Conservation (phyloP, 2,888 invertebrate species). For the Isotomurus palustris region DNA sequence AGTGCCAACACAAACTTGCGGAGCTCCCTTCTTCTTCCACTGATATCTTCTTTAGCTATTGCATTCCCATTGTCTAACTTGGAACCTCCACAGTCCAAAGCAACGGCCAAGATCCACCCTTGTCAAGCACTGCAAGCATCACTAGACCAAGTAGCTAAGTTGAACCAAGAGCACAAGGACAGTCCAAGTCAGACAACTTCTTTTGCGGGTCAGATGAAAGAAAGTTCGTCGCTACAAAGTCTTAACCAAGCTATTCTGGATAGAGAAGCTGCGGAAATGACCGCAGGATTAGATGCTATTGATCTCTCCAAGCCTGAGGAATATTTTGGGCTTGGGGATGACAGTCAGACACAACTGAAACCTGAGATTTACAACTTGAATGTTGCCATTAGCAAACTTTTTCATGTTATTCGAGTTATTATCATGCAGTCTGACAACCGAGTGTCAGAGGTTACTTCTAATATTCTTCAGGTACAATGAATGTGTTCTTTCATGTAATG, state of each 20-base stretch:
- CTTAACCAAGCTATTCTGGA: slow-evolving; percentile 44
- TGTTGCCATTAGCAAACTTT: slow-evolving; percentile 34
- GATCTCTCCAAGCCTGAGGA: slow-evolving; percentile 14
- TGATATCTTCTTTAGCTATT: slow-evolving; percentile 35
- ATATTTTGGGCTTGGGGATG: slow-evolving; percentile 23
- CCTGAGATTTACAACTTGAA: slow-evolving; percentile 40
- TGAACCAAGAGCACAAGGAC: no score
- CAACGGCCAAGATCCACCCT: not conserved
- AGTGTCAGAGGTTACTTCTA: slow-evolving; percentile 42
- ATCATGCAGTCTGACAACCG: slow-evolving; percentile 42
- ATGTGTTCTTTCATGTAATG: not conserved
- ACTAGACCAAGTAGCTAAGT: no score
- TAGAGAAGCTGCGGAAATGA: slow-evolving; percentile 41
- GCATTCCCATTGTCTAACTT: slow-evolving; percentile 23
- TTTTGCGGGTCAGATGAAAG: slow-evolving; percentile 8
- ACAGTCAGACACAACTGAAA: slow-evolving; percentile 28
- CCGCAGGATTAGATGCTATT: slow-evolving; percentile 25
- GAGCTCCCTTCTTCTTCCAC: slow-evolving; percentile 40
- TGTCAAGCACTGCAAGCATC: not conserved
- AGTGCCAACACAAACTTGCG: slow-evolving; percentile 13
- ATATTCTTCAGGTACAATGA: slow-evolving; percentile 46
- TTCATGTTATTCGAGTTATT: slow-evolving; percentile 38
- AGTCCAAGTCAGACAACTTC: no score
- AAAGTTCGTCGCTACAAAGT: slow-evolving; percentile 35
- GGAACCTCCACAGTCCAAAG: not conserved